These are phyloP conservation scores for Channa argus DNA, from an alignment of 2,113 vertebrate genomes.

Conservation along the genomic window DNA sequence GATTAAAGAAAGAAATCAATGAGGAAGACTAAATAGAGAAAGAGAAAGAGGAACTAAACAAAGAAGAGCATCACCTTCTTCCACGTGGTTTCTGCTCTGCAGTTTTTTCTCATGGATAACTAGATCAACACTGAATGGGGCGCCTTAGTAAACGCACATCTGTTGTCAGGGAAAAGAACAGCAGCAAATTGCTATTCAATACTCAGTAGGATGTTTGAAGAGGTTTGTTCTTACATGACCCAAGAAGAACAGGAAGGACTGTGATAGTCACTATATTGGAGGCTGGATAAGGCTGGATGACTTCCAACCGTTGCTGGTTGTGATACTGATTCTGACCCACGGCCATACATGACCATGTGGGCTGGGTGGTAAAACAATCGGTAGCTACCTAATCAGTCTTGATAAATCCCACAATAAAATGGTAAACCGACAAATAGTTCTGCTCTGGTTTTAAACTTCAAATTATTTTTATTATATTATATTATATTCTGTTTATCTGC, in stretches of 20 bases:
- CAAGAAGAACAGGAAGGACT: background rate
- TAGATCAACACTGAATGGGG: conserved; percentile 8
- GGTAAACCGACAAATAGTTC: too few species aligned
- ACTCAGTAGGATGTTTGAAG: conserved; percentile 5
- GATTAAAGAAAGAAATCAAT: conserved; percentile 31
- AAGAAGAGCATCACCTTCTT: background rate
- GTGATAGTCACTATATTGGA: background rate
- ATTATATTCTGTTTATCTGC: too few species aligned
- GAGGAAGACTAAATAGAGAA: conserved; percentile 11
- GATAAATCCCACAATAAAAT: too few species aligned
- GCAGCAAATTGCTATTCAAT: conserved; percentile 3
- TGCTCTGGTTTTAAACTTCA: too few species aligned
- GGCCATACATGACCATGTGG: too few species aligned
- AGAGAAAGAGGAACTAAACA: background rate
- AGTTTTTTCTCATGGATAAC: conserved; percentile 7
- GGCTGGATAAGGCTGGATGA: background rate
- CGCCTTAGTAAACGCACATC: conserved; percentile 20
- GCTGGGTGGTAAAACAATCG: too few species aligned
- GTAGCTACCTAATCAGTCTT: too few species aligned
- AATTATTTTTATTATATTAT: too few species aligned
- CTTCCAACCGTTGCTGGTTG: background rate
- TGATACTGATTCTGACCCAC: too few species aligned
- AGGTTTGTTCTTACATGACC: background rate
- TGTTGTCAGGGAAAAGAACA: background rate
- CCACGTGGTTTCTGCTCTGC: conserved; percentile 9